These are phyloP conservation scores for Drosophila leontia DNA, from an alignment of 1,140 invertebrate species.

Conservation along the genomic window DNA sequence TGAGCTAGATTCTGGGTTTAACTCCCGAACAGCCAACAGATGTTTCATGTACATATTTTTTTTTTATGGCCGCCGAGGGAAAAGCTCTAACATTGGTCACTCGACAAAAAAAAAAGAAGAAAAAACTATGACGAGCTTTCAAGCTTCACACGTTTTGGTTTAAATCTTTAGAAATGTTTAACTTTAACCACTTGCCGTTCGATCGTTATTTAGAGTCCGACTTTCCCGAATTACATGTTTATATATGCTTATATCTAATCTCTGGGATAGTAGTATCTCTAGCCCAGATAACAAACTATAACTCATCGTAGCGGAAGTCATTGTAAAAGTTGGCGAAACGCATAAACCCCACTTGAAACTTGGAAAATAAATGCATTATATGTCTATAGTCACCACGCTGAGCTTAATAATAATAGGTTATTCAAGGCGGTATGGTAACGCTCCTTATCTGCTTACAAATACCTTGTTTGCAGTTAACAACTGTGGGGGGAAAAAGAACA, in stretches of 20 bases:
- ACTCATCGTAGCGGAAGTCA: background rate
- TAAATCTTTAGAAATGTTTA: conserved; percentile 20
- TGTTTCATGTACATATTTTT: conserved; percentile 19
- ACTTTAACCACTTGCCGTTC: background rate
- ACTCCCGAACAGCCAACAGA: conserved; percentile 17
- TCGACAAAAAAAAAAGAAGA: background rate
- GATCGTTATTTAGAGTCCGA: background rate
- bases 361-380: background rate
- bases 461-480: conserved; percentile 3
- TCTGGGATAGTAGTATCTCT: conserved; percentile 6
- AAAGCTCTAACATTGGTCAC: conserved; percentile 19
- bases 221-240: background rate
- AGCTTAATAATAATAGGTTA: conserved; percentile 5
- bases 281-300: background rate
- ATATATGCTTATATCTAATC: conserved; percentile 4
- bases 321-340: background rate
- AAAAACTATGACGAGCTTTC: conserved; percentile 21
- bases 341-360: background rate
- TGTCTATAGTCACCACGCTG: background rate
- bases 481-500: background rate
- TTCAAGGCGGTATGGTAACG: conserved; percentile 1
- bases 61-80: conserved; percentile 20
- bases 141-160: conserved; percentile 17
- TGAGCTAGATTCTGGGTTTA: conserved; percentile 19
- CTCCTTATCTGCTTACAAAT: conserved; percentile 9